Evolutionary conservation across 1,140 invertebrate species (phyloP), one percentile per base, ranked within the genome.

Genomic region (Drosophila simulans): DNA sequence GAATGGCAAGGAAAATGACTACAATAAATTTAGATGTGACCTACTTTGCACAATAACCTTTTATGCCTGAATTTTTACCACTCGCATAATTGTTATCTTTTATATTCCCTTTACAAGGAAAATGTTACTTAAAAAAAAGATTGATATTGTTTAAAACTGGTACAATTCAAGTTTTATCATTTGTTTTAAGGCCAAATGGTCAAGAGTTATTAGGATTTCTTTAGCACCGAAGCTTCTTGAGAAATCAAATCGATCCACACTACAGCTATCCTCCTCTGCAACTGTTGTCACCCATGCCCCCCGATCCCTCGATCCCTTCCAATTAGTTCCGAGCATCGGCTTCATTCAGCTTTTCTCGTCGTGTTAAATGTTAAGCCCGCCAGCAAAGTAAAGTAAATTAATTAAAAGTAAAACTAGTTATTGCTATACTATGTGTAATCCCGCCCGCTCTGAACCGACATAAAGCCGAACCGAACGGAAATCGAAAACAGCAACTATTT

Each of bases 311-410:
- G 15, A 51, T 31, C 48, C 52, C 31, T 34, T n/a, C 20, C 52
- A n/a, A 51, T 55, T 45, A 73, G 71, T 74, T 55, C 58, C 65
- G 74, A 82, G 62, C 71, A 59, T 65, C 71, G 70, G 82, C 84
- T 62, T 82, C 63, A 62, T 58, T 73, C 81, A 42, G 69, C 69
- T 72, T 70, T 82, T 79, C 80, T 77, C 82, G 81, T 80, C 81
- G 81, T 84, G 81, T 84, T 84, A 85, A 85, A 80, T 86, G 82
- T 85, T 85, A 85, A 85, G 78, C 68, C 55, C 74, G 75, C 79
- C 64, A 84, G 25, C 62, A 66, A 76, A 79, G 46, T 49, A 64
- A 58, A 75, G 60, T 54, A 64, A 76, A 80, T 40, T 15, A 71
- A 62, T 42, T 73, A 55, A 73, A 42, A 35, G 39, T 74, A 77